Evolutionary conservation across 2,888 invertebrate species (phyloP).

Genomic region (Nasonovia ribisnigri): DNA sequence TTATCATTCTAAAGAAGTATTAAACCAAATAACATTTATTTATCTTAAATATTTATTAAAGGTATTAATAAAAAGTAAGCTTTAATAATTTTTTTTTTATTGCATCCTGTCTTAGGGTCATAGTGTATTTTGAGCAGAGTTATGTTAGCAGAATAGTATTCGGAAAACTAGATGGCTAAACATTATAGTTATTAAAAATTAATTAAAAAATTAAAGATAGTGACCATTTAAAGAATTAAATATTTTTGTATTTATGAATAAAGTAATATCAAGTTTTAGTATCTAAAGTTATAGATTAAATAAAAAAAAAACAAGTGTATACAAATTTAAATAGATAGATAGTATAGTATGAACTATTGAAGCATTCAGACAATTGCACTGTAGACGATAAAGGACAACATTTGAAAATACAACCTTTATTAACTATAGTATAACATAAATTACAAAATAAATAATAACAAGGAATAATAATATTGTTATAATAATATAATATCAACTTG

Average conservation of each 20-base stretch:
- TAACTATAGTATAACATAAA: background rate
- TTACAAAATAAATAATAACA: background rate
- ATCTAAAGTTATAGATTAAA: background rate
- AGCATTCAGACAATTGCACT: background rate
- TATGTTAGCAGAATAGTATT: background rate
- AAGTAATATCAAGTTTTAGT: background rate
- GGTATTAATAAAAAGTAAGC: background rate
- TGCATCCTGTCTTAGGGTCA: background rate
- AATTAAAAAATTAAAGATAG: background rate
- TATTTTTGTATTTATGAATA: slow-evolving; percentile 3
- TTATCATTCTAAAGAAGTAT: background rate
- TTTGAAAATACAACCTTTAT: background rate
- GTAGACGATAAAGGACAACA: background rate
- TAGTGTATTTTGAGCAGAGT: background rate
- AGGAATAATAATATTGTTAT: background rate
- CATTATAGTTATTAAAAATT: background rate
- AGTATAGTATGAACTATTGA: background rate
- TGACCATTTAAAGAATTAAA: background rate
- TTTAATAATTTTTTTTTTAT: background rate
- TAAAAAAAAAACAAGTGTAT: background rate
- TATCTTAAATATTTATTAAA: background rate
- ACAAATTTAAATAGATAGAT: background rate
- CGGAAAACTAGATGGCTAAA: background rate
- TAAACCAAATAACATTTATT: background rate
- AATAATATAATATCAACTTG: background rate